Evolutionary conservation across 2,888 invertebrate genomes (phyloP).

Genomic region (Gymnocheta viridis): DNA sequence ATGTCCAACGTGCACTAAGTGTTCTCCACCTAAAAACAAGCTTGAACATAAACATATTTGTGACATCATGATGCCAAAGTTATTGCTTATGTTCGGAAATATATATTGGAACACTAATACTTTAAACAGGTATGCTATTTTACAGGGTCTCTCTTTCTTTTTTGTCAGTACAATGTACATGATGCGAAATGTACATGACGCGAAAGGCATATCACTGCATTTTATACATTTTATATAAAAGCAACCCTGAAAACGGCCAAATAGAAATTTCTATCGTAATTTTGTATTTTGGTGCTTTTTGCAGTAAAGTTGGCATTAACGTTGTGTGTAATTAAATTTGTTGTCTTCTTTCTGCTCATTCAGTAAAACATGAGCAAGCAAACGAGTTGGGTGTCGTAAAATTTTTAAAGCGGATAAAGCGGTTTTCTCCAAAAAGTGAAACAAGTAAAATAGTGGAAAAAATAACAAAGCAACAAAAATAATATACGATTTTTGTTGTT

Average conservation of each 20-base stretch:
- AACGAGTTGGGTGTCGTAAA: conserved; percentile 42
- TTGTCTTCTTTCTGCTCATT: conserved; percentile 48
- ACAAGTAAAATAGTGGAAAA: conserved; percentile 30
- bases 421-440: conserved; percentile 30
- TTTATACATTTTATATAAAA: no score
- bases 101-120: no score
- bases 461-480: conserved; percentile 53
- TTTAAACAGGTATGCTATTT: no score
- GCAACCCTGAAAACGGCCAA: background rate
- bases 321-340: background rate
- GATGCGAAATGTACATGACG: no score
- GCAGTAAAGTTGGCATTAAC: background rate
- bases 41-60: no score
- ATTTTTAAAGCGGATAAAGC: conserved; percentile 29
- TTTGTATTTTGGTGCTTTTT: background rate
- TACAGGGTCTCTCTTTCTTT: background rate
- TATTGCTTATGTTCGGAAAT: no score
- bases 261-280: background rate
- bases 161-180: no score
- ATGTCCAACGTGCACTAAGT: no score
- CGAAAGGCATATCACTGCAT: no score
- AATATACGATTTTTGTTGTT: conserved; percentile 47
- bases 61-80: no score
- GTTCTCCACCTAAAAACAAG: no score
- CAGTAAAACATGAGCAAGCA: conserved; percentile 57